phyloP scores from a whole-genome alignment of 2,797 vertebrate genomes.

The Schizopygopsis pylzovi region DNA sequence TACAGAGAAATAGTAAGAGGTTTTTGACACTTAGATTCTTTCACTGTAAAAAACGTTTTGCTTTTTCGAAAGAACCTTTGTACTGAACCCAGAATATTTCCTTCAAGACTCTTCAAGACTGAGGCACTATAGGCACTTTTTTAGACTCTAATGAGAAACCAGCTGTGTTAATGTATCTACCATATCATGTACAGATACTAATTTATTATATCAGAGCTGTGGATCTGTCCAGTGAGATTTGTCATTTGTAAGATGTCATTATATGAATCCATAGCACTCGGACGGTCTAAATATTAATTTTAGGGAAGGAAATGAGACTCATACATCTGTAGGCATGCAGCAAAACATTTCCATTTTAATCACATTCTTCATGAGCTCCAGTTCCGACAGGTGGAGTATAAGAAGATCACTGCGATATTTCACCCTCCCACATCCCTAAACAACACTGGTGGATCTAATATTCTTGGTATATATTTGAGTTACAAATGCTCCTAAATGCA shows the following conservation, averaged over 20 bases:
- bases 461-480: constrained; percentile 19
- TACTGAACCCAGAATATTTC: not conserved
- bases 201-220: constrained; percentile 32
- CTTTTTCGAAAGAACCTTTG: not conserved
- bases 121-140: not conserved
- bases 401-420: constrained; percentile 24
- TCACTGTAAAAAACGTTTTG: not conserved
- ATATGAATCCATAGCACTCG: constrained; percentile 29
- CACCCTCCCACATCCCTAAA: not conserved
- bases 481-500: constrained; percentile 11
- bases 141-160: constrained; percentile 14
- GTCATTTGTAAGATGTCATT: constrained; percentile 28
- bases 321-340: constrained; percentile 40
- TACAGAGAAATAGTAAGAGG: too few relatives aligned
- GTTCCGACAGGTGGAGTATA: constrained; percentile 28
- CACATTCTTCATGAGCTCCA: constrained; percentile 21
- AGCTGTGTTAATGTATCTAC: constrained; percentile 15
- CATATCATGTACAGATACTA: constrained; percentile 43
- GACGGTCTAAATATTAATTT: constrained; percentile 27
- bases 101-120: not conserved
- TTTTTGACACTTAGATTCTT: not conserved
- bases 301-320: constrained; percentile 43
- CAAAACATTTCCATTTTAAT: constrained; percentile 34
- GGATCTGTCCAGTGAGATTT: constrained; percentile 44
- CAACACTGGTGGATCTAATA: not conserved